Base-by-base conservation (phyloP, 2,888 invertebrate genomes). In the Strigamia maritima region DNA sequence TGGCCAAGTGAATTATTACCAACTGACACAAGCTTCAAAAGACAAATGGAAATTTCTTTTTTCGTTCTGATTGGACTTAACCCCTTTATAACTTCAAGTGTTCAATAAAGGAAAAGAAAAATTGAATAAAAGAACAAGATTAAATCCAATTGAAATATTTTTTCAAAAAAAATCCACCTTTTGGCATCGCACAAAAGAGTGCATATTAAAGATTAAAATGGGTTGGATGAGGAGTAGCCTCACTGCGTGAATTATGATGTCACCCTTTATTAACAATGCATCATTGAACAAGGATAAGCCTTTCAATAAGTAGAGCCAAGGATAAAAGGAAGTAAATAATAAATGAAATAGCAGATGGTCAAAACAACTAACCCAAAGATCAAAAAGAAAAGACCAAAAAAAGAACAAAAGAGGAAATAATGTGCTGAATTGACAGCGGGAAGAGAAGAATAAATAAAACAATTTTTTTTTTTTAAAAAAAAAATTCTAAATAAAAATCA, bases 201-300 rank as follows among this genome's bases (percentile, higher is more conserved):
- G 22, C 60, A 65, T 65, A 65, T 65, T 65, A 65, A 24, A 65
- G 60, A 65, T 65, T 65, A 65, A 65, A 65, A 22, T 22, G 24
- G 8, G 60, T 65, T 65, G 60, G 24, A 65, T 22, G 60, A 24
- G 60, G 60, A 24, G 60, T 16, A 24, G 60, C 14, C 19, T 24
- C 35, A 22, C 60, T 24, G 24, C 22, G 22, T 65, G 60, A 65
- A 65, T 65, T 65, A 65, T 65, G 60, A 65, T 65, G 60, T 65
- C 60, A 65, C 60, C 60, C 60, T 65, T 24, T 65, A 65, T 65
- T 65, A 65, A 65, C 60, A 65, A 65, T 65, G 60, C 44, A 44
- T 44, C 44, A 16, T 8, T 16, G 44, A 65, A 65, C 12, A 8
- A 22, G 60, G 60, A 65, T 65, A 65, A 65, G 22, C 60, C 60